Evolutionary conservation across 2,113 vertebrate genomes (phyloP).

Genomic region (Ivindomyrus marchei): DNA sequence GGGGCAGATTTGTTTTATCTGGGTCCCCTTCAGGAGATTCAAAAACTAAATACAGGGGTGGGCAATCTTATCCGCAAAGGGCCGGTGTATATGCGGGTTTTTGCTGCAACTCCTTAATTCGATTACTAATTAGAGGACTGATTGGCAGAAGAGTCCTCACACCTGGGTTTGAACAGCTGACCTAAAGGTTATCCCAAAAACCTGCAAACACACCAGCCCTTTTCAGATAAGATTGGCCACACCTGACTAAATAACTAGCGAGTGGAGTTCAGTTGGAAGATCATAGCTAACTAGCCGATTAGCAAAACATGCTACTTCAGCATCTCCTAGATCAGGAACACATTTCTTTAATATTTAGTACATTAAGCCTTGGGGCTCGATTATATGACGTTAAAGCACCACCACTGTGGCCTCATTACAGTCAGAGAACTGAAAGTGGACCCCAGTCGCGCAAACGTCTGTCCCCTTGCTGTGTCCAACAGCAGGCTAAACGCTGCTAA

Average conservation of each 20-base stretch:
- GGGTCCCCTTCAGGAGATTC: neutral
- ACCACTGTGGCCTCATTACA: neutral
- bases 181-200: too few species aligned
- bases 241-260: neutral
- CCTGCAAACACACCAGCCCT: too few species aligned
- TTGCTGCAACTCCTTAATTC: too few species aligned
- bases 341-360: neutral
- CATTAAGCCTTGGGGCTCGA: neutral
- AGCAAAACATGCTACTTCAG: neutral
- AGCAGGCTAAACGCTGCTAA: neutral
- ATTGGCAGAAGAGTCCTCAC: too few species aligned
- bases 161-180: too few species aligned
- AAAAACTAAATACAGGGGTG: neutral
- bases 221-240: too few species aligned
- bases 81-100: too few species aligned
- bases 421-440: neutral
- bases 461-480: neutral
- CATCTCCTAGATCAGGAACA: neutral
- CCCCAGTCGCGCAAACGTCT: neutral
- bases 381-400: neutral
- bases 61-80: too few species aligned
- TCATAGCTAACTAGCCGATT: neutral
- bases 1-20: neutral
- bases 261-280: neutral
- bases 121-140: too few species aligned